Base-by-base conservation (phyloP, 23 tunicate genomes). In the Halocynthia roretzi region DNA sequence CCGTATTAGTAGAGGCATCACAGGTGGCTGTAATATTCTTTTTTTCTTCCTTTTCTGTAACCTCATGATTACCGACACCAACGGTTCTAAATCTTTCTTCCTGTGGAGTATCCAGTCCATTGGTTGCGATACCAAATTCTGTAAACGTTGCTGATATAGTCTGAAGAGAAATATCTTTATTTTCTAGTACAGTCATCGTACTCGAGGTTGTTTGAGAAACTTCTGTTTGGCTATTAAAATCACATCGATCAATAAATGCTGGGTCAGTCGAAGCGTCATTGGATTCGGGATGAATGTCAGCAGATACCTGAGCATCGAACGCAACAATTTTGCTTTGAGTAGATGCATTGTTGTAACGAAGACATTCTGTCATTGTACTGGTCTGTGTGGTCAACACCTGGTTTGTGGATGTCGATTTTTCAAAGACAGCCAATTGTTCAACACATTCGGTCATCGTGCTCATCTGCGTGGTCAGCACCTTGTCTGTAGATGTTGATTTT, bases 1-100 rank as follows among this genome's bases (percentile, higher is more conserved):
- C 68, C 4, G 87, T 88, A 40, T 71, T 61, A 6, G 95, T 88
- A 1, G 76, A 49, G 14, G 70, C 93, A 72, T 87, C 17, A 14
- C 17, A 58, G 15, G 15, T 58, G 63, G 63, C 63, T 31, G 44
- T 31, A 31, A 31, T 31, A 31, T 31, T 31, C 1, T 31, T 31
- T 1, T 31, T 31, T 31, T 31, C 44, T 31, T 31, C 4, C 44
- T 31, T 31, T 31, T 31, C 44, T 31, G 44, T 31, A 31, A 31
- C 44, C 44, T 31, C 44, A 31, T 31, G 44, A 31, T 31, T 31
- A 31, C 44, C 44, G 44, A 31, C 44, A 31, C 44, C 44, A 31
- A 31, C 44, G 44, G 44, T 31, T 31, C 44, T 31, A 4, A 31
- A 31, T 31, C 44, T 31, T 31, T 31, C 44, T 31, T 31, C 44